Evolutionary conservation across 2,113 vertebrate species (phyloP).

Genomic region (Pteronura brasiliensis): DNA sequence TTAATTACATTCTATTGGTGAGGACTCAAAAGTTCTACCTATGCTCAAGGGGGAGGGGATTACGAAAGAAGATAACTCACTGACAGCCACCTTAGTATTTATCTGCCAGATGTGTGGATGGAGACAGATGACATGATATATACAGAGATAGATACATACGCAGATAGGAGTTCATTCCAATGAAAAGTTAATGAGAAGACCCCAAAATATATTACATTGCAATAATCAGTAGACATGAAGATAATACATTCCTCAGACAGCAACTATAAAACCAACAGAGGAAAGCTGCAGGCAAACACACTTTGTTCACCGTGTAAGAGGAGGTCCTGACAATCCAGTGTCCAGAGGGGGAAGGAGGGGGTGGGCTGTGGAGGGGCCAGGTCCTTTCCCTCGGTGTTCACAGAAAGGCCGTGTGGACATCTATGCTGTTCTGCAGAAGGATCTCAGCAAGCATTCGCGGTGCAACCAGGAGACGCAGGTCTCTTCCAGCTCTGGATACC

Average conservation of each 20-base stretch:
- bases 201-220: background rate
- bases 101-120: background rate
- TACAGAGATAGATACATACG: background rate
- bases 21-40: background rate
- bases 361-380: background rate
- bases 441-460: fast-evolving
- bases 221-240: fast-evolving
- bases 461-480: background rate
- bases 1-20: background rate
- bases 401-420: fast-evolving
- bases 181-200: background rate
- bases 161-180: background rate
- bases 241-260: background rate
- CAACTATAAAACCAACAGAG: background rate
- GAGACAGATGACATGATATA: background rate
- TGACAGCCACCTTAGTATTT: background rate
- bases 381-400: background rate
- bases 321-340: background rate
- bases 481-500: background rate
- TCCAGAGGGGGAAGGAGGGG: background rate
- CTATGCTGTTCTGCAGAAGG: fast-evolving
- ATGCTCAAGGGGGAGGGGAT: background rate
- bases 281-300: background rate
- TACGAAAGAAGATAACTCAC: background rate
- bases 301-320: background rate